Conservation (phyloP, 2,113 vertebrate species). For the Aramus guarauna region DNA sequence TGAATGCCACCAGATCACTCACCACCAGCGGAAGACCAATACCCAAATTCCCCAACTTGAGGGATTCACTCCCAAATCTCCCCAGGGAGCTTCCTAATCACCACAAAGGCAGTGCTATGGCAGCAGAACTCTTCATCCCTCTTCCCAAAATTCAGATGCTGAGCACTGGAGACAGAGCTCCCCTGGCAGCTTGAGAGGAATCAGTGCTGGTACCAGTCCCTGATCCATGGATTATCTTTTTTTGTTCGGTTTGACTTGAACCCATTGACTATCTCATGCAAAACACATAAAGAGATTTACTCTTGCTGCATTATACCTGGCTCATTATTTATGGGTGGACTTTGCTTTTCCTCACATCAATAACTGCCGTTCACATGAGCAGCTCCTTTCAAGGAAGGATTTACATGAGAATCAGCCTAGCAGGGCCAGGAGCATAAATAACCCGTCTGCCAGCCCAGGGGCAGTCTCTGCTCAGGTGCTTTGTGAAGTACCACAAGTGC, state of each 20-base stretch:
- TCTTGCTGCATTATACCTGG: not conserved
- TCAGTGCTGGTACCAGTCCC: rapidly evolving
- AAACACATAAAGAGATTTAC: not conserved
- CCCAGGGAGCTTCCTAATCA: not conserved
- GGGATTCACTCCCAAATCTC: not conserved
- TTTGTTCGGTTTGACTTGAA: not conserved
- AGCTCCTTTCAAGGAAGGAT: not conserved
- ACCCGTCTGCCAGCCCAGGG: not conserved
- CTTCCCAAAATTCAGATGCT: not conserved
- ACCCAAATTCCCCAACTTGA: not conserved
- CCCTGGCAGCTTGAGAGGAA: not conserved
- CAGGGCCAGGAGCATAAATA: not conserved
- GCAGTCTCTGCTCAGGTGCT: not conserved
- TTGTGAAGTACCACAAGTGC: not conserved
- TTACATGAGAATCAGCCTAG: not conserved
- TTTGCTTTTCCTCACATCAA: not conserved
- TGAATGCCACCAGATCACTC: not conserved
- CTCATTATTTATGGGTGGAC: not conserved
- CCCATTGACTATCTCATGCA: not conserved
- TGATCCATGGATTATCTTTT: not conserved
- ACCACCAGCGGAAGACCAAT: not conserved
- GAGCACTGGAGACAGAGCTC: not conserved
- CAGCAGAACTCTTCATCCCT: not conserved
- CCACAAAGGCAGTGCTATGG: not conserved
- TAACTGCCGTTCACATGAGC: not conserved